phyloP scores from a whole-genome alignment of 1,140 invertebrate species.

The Lepidotrigona ventralis region DNA sequence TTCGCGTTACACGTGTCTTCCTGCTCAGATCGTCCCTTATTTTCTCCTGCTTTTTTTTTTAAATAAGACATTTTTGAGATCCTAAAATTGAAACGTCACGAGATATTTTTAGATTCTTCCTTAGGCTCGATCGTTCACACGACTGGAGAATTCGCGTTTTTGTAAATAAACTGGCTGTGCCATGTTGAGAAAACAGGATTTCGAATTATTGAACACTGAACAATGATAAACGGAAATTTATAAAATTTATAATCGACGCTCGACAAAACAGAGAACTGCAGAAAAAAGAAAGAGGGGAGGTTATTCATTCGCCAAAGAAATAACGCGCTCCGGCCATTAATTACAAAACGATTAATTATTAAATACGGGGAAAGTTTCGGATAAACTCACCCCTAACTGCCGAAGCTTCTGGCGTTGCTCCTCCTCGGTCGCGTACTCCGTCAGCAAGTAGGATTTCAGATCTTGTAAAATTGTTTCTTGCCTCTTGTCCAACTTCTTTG shows the following conservation, averaged over 20 bases:
- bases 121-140: too few relatives aligned
- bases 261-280: neutral
- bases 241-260: too few relatives aligned
- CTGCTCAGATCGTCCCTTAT: neutral
- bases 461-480: conserved; percentile 61
- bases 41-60: too few relatives aligned
- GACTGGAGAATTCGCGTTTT: too few relatives aligned
- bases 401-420: conserved; percentile 62
- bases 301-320: neutral
- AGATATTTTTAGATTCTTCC: too few relatives aligned
- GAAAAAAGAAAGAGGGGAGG: neutral
- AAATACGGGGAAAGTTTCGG: neutral
- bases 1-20: neutral
- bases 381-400: conserved; percentile 63
- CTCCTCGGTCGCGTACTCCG: conserved; percentile 58
- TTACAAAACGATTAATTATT: conserved; percentile 1
- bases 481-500: conserved; percentile 68
- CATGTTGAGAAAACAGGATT: too few relatives aligned
- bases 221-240: too few relatives aligned
- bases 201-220: too few relatives aligned
- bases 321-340: neutral
- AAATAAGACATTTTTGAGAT: too few relatives aligned
- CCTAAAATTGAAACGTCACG: too few relatives aligned
- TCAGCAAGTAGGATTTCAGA: conserved; percentile 62
- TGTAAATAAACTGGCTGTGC: too few relatives aligned